phyloP scores from a whole-genome alignment of 2,888 invertebrate genomes.

The Achlya flavicornis region DNA sequence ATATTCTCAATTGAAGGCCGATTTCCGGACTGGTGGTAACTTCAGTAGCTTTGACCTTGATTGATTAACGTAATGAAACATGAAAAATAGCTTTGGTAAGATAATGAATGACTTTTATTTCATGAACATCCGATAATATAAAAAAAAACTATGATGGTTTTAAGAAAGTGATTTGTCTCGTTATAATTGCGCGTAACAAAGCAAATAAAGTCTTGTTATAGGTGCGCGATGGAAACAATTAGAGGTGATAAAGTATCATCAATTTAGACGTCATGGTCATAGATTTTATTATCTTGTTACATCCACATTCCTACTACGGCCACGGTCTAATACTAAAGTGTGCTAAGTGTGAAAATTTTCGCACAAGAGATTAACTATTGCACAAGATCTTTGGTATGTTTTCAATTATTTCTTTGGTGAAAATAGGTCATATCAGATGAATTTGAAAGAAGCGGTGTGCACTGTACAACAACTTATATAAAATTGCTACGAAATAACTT shows the following conservation, averaged over 20 bases:
- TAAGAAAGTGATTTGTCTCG: not conserved
- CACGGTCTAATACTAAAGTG: slow-evolving; percentile 45
- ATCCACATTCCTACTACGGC: slow-evolving; percentile 31
- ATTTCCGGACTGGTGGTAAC: too few species aligned
- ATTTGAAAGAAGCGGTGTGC: not conserved
- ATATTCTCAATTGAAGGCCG: too few species aligned
- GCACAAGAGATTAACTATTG: slow-evolving; percentile 9
- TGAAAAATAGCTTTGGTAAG: too few species aligned
- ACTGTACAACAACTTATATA: not conserved
- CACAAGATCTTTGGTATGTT: slow-evolving; percentile 12
- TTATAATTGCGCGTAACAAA: not conserved
- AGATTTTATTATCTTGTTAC: slow-evolving; percentile 40
- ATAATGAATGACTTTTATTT: too few species aligned
- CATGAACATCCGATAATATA: too few species aligned
- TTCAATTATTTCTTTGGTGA: slow-evolving; percentile 2
- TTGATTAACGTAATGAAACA: too few species aligned
- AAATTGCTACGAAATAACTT: too few species aligned
- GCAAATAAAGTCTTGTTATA: not conserved
- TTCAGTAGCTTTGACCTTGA: too few species aligned
- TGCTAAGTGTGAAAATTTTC: slow-evolving; percentile 24
- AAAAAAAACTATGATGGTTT: not conserved
- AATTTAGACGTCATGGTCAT: slow-evolving; percentile 45
- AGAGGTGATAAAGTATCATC: slow-evolving; percentile 9
- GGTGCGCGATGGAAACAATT: slow-evolving; percentile 1
- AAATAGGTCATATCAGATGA: not conserved